phyloP scores from a whole-genome alignment of 2,113 vertebrate genomes.

The Ochotona princeps region DNA sequence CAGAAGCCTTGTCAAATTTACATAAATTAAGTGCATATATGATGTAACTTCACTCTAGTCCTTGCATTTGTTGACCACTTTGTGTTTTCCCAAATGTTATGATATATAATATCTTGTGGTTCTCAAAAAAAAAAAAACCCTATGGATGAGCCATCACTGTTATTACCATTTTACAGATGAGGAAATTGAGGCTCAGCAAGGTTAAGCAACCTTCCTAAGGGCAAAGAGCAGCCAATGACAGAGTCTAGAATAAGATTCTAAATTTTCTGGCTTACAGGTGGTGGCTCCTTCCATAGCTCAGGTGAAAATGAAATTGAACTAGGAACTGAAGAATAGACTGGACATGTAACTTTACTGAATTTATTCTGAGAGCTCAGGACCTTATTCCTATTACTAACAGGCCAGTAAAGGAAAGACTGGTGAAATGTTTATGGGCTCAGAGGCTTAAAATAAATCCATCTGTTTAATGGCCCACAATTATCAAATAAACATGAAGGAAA shows the following conservation, averaged over 20 bases:
- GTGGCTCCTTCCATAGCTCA: background rate
- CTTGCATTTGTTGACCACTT: background rate
- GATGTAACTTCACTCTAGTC: background rate
- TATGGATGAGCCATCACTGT: background rate
- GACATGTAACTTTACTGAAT: rapidly evolving
- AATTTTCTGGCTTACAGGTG: rapidly evolving
- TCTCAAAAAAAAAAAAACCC: background rate
- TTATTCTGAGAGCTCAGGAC: rapidly evolving
- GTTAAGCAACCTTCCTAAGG: background rate
- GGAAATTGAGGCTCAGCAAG: conserved; percentile 1
- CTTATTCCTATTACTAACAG: background rate
- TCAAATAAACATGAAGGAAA: conserved; percentile 23
- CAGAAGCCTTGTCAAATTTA: background rate
- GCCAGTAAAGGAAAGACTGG: background rate
- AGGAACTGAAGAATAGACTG: rapidly evolving
- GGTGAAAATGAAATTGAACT: background rate
- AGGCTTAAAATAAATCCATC: background rate
- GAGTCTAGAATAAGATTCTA: too few species aligned
- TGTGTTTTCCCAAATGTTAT: background rate
- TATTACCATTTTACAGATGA: background rate
- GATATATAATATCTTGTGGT: background rate
- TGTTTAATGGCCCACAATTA: conserved; percentile 14
- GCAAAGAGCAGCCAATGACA: background rate
- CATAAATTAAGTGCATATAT: background rate
- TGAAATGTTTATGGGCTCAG: background rate